phyloP scores from a whole-genome alignment of 1,140 invertebrate species.

The Tetramorium parvispinum region DNA sequence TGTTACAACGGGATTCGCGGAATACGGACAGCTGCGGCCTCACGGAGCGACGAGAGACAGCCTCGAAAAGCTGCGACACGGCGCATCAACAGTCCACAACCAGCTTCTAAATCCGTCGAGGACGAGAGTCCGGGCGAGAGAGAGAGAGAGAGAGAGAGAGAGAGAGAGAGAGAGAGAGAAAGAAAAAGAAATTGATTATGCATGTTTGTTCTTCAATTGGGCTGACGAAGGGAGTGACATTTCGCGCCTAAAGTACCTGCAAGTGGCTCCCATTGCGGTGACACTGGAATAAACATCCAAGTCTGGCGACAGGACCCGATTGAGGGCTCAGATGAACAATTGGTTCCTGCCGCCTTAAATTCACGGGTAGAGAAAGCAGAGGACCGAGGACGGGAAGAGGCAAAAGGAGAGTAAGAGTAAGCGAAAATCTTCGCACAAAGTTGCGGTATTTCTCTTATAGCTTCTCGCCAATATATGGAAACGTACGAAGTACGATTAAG shows the following conservation, averaged over 20 bases:
- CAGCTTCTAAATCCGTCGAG: conserved; percentile 61
- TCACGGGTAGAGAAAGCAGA: conserved; percentile 12
- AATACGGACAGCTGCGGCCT: conserved; percentile 72
- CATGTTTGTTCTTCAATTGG: background rate
- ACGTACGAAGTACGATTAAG: background rate
- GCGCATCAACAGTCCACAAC: conserved; percentile 70
- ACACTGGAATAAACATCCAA: conserved; percentile 50
- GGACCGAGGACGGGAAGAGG: background rate
- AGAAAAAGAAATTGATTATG: background rate
- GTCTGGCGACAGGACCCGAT: conserved; percentile 11
- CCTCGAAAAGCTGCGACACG: conserved; percentile 73
- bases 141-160: background rate
- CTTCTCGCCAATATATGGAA: background rate
- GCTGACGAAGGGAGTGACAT: background rate
- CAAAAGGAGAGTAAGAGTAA: conserved; percentile 7
- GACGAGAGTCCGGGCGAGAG: background rate
- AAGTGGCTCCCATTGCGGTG: conserved; percentile 55
- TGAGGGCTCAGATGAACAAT: conserved; percentile 9
- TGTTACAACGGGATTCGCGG: conserved; percentile 79
- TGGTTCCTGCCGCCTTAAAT: conserved; percentile 8
- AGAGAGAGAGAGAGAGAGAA: background rate
- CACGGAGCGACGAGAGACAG: conserved; percentile 68
- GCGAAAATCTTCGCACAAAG: background rate
- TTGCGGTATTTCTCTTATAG: conserved; percentile 1
- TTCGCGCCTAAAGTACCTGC: conserved; percentile 68